Base-by-base conservation (phyloP, 2,888 invertebrate genomes). In the Macrosoma leucophasiata region DNA sequence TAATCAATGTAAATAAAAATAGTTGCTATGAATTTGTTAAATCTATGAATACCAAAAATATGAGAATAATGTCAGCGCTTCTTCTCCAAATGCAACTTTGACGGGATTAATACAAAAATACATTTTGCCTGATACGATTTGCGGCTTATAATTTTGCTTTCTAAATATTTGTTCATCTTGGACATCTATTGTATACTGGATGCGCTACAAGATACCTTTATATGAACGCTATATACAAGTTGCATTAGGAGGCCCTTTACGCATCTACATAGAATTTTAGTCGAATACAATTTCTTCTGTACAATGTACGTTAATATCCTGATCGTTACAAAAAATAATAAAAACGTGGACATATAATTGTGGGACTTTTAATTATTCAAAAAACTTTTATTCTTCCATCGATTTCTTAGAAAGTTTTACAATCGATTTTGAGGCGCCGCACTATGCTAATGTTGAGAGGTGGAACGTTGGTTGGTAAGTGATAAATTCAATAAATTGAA, bases 281-380 rank as follows among this genome's bases (percentile, higher is more conserved):
- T 54, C 42, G 47, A 49, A 56, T 58, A 56, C 55, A 58, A 65
- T 62, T 66, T 67, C 63, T 67, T 67, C 65, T 62, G 48, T 69
- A 67, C 55, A 62, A 60, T 69, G 64, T 72, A 73, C 62, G 67
- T 69, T 70, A 58, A 65, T 60, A 69, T 59, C 65, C 64, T 60
- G 60, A 65, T 70, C 62, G 74, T 78, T 79, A 76, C 71, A 62
- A 70, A 75, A 72, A 58, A 52, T 60, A 70, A 71, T 65, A 64
- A 73, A 74, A 69, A 52, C 51, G 59, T 67, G 56, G 58, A 67
- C 59, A 64, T 61, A 62, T 67, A 56, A 44, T 44, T 43, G 27
- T 19, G 30, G n/a, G n/a, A n/a, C n/a, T n/a, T n/a, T n/a, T n/a
- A n/a, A n/a, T n/a, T n/a, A n/a, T n/a, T n/a, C n/a, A n/a, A n/a